Evolutionary conservation across 2,888 invertebrate genomes (phyloP), one percentile per base, ranked within the genome.

Genomic region (Linnaemya tessellans): DNA sequence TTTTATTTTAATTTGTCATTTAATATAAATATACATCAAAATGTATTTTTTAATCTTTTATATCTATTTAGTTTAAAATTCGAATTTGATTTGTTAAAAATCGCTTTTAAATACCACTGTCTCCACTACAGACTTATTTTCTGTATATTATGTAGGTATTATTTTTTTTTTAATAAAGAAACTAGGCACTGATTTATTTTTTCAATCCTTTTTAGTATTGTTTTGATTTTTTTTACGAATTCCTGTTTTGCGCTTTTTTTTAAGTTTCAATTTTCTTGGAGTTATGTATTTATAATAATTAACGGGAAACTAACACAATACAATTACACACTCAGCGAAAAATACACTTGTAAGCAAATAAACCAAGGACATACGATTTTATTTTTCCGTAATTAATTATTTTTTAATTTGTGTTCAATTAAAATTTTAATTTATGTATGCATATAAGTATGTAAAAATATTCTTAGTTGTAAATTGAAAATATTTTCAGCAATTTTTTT

Each of bases 381-480:
- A 15, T 46, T 7, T 46, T 41, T 41, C 10, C 15, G 51, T 77
- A 49, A 30, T 1, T 1, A n/a, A 7, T n/a, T 58, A 56, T 83
- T 30, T 77, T 54, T 54, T 11, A 4, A 41, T 20, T 65, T 67
- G 25, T 67, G 30, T 71, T 60, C 15, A 58, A 49, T 73, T 41
- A 1, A 41, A 41, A 13, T 41, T 13, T 67, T 83, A 67, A 77
- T 73, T 68, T 46, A n/a, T 43, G 41, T 38, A 38, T 38, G 38
- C 11, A 41, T 77, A 54, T 30, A 30, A 30, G 30, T 5, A 30
- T 65, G 43, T 68, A 80, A 65, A 86, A 84, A 84, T 80, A 84
- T 80, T 83, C 74, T 75, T 80, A 56, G 41, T 77, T 80, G 67
- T 64, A 75, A 30, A 73, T 58, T 54, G 18, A 41, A 58, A 80